Conservation (phyloP, 2,797 vertebrate genomes). For the Echiichthys vipera region DNA sequence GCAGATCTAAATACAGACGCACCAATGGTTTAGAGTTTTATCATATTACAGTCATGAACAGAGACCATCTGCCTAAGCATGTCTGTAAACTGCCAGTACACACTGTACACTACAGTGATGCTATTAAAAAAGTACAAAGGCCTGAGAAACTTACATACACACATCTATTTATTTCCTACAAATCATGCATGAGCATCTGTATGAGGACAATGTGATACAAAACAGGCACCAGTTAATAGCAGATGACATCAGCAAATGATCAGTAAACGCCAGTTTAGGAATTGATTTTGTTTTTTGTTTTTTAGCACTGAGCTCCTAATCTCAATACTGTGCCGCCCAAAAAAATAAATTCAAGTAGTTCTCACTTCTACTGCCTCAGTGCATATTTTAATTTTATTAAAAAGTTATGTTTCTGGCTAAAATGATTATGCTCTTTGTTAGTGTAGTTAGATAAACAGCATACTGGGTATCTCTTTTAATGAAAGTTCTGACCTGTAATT, state of each 20-base stretch:
- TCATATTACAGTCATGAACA: constrained; percentile 62
- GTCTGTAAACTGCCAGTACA: constrained; percentile 33
- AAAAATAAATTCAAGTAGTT: not conserved
- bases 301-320: not conserved
- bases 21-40: constrained; percentile 62
- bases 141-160: not conserved
- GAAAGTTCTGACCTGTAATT: constrained; percentile 22
- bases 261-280: constrained; percentile 21
- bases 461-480: constrained; percentile 5
- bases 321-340: not conserved
- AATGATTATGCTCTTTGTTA: not conserved
- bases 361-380: not conserved
- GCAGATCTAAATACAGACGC: constrained; percentile 74
- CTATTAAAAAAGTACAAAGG: constrained; percentile 28
- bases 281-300: constrained; percentile 30
- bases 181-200: not conserved
- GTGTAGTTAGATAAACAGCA: constrained; percentile 3
- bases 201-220: constrained; percentile 15
- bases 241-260: constrained; percentile 29
- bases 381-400: not conserved
- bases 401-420: not conserved
- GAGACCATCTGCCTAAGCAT: constrained; percentile 28
- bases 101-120: constrained; percentile 19
- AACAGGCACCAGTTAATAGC: not conserved
- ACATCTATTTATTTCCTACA: not conserved